A percentile compares a stretch with the other conserved stretches of the same genome.
These are phyloP conservation scores for Pomatorhinus ruficollis DNA, from an alignment of 2,113 vertebrate species.

Conservation along the genomic window DNA sequence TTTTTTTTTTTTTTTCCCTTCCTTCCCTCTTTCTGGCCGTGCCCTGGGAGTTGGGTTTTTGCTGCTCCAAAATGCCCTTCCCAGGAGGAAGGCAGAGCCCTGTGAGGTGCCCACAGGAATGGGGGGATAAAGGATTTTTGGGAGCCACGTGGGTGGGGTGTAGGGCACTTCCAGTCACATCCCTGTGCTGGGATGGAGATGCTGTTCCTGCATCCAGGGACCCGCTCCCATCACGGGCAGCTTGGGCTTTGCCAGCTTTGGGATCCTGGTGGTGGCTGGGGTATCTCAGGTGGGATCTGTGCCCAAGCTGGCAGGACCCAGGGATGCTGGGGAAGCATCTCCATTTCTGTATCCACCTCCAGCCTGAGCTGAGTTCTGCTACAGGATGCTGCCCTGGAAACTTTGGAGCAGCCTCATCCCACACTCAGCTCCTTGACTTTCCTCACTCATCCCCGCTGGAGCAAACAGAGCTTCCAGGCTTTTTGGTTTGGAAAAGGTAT, in stretches of 20 bases:
- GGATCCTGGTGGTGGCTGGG: background rate
- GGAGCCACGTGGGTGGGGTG: fast-evolving
- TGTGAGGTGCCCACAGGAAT: fast-evolving
- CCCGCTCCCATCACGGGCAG: fast-evolving
- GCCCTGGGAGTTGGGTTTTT: background rate
- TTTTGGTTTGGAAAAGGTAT: slow-evolving; percentile 17
- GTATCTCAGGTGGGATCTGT: background rate
- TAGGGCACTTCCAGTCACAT: fast-evolving
- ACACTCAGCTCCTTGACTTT: fast-evolving
- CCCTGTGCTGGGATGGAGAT: background rate
- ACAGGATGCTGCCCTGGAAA: background rate
- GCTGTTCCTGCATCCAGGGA: background rate
- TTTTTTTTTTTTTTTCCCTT: background rate
- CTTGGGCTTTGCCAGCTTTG: background rate
- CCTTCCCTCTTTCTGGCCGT: slow-evolving; percentile 56
- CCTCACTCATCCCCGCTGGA: background rate
- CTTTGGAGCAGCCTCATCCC: background rate
- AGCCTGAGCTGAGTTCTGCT: background rate
- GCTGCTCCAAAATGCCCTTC: background rate
- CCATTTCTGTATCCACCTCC: background rate
- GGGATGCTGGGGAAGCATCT: background rate
- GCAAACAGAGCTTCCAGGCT: background rate
- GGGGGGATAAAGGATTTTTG: background rate
- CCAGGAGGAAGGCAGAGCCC: background rate
- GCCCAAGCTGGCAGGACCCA: background rate